These are phyloP conservation scores for Pipistrellus nathusii DNA, from an alignment of 2,797 vertebrate species.

Conservation along the genomic window DNA sequence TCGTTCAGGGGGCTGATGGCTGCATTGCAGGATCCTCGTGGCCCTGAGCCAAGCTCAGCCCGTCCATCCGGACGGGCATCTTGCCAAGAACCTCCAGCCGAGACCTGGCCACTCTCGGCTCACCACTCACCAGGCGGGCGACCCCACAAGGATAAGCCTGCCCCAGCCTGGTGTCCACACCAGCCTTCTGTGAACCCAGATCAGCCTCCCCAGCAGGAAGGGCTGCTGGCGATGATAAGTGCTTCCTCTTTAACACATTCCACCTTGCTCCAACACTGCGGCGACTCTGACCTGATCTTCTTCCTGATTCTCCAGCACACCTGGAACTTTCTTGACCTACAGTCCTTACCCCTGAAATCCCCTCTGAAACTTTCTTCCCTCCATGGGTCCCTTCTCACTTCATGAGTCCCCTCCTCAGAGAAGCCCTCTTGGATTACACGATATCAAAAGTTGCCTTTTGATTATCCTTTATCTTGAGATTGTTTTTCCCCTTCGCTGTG, in stretches of 20 bases:
- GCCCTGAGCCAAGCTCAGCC: background rate
- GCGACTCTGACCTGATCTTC: background rate
- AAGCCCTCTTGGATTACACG: background rate
- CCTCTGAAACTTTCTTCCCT: background rate
- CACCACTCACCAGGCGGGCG: background rate
- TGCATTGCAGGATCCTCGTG: fast-evolving
- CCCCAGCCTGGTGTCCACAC: background rate
- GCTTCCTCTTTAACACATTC: background rate
- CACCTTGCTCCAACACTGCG: background rate
- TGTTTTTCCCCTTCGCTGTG: background rate
- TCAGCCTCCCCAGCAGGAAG: background rate
- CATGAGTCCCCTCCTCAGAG: background rate
- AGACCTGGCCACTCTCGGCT: background rate
- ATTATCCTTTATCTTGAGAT: background rate
- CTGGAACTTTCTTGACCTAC: background rate
- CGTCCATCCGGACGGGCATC: fast-evolving
- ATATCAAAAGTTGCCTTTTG: background rate
- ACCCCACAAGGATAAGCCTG: background rate
- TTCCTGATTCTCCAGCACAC: background rate
- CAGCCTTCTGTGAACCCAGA: background rate
- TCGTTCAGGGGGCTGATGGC: background rate
- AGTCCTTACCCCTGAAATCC: background rate
- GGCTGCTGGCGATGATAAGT: too few relatives aligned
- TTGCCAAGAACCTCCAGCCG: background rate
- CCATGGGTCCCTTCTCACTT: background rate